Base-by-base conservation (phyloP, 1,140 invertebrate species). In the Eufriesea mexicana region DNA sequence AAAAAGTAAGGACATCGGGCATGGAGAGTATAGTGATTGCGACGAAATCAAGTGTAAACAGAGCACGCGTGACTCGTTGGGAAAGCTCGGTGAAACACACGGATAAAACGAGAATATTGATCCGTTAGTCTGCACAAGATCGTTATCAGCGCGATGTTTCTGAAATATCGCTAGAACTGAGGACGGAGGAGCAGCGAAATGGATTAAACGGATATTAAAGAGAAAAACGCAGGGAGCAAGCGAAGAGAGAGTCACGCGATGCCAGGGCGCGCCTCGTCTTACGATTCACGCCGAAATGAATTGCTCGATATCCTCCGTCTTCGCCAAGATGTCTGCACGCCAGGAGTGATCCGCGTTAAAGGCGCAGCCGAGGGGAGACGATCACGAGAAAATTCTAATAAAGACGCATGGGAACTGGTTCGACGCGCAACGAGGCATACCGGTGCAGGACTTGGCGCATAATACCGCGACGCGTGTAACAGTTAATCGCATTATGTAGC, bases 401-500 rank as follows among this genome's bases (percentile, higher is more conserved):
- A 70, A 83, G 74, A 74, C 62, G 68, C 80, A 83, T 59, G 70
- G 74, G 62, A 81, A 86, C 45, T 85, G 86, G 59, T 75, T 72
- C 73, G 70, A 74, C 42, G 73, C 25, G 64, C 75, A 74, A 57
- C 68, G 51, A 70, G 12, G 25, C 16, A 75, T 66, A 77, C 57
- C n/a, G 55, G n/a, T 81, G 71, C 72, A 57, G 51, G 72, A 73
- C 42, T 57, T 42, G 66, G 68, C 51, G 64, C 70, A 82, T 79
- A 75, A 75, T 62, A 35, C 85, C 25, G 28, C 20, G 49, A 86
- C 23, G 42, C 76, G 45, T 79, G 85, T 85, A 83, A 80, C 79
- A 74, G 87, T 88, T 88, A 84, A 89, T 87, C 85, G 76, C 61
- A 51, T 86, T 84, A 86, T n/a, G 20, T 49, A 70, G 42, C 79